Evolutionary conservation across 2,888 invertebrate genomes (phyloP), one percentile per base, ranked within the genome.

Genomic region (Neoascia interrupta): DNA sequence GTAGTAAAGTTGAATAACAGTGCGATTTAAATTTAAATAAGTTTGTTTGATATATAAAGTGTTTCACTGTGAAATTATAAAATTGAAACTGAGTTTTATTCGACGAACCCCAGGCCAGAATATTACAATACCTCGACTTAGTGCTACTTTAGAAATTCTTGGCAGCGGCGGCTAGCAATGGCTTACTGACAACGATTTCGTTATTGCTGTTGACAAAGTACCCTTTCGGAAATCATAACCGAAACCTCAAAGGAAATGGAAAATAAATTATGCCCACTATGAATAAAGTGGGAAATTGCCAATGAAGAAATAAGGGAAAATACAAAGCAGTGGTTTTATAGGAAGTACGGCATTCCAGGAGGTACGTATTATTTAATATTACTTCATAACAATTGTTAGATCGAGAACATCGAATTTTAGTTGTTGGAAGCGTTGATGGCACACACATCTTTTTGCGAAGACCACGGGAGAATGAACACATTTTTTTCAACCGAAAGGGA

Each of bases 141-240:
- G 26, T 1, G 54, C 11, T 18, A 54, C 39, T 2, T 6, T 37
- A n/a, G 39, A 54, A 11, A 28, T 10, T 18, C 21, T 54, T 0
- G 39, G 26, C 6, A 39, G 28, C 11, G 28, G 54, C 2, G 16
- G 28, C 1, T 54, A 28, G 8, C 43, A 58, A 11, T 43, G 34
- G 43, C 2, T 43, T 6, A 54, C 54, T 18, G 54, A 39, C 6
- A 54, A 54, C 26, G 54, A 54, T 54, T 54, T 37, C 37, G 53
- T 13, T n/a, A 13, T 51, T 8, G 1, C 34, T 31, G 4, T 53
- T 10, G 53, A 2, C 53, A 37, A 37, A 53, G 39, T 16, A 51
- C 51, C 0, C 36, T 34, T 10, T 36, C 34, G 0, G 21, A 11
- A 51, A 51, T 51, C 2, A 3, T 36, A 13, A 2, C 18, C 21